phyloP scores from a whole-genome alignment of 2,113 vertebrate species.

The Hippolais icterina region DNA sequence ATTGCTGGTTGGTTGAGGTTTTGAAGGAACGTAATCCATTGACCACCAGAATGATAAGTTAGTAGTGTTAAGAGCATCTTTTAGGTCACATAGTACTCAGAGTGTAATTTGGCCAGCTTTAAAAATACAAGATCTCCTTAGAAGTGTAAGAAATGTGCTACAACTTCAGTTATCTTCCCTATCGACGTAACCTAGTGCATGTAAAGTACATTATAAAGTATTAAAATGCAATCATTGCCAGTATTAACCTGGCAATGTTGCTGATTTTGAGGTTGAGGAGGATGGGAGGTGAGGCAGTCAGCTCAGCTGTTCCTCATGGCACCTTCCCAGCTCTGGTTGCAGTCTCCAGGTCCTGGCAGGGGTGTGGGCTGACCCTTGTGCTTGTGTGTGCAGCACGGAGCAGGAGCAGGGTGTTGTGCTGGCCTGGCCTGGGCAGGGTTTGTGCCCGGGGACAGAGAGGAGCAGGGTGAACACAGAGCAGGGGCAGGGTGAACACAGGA shows the following conservation, averaged over 20 bases:
- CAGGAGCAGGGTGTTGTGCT: background rate
- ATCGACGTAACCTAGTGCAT: background rate
- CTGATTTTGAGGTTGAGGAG: background rate
- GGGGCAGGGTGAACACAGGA: no score
- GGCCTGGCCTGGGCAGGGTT: rapidly evolving
- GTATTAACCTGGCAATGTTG: background rate
- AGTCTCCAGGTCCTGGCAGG: background rate
- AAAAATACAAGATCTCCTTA: background rate
- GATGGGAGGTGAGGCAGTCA: background rate
- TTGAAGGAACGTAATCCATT: background rate
- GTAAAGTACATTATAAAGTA: background rate
- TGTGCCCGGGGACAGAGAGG: background rate
- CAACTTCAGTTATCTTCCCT: background rate
- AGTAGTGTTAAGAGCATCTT: background rate
- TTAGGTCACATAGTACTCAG: background rate
- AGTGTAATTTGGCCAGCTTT: background rate
- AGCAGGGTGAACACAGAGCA: background rate
- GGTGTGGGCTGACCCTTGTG: rapidly evolving
- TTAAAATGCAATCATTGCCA: background rate
- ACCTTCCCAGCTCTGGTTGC: background rate
- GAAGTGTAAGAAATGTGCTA: background rate
- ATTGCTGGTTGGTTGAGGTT: background rate
- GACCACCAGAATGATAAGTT: background rate
- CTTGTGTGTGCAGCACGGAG: rapidly evolving
- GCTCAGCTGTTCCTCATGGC: background rate